Evolutionary conservation across 2,113 vertebrate species (phyloP), one percentile per base, ranked within the genome.

Genomic region (Sceloporus undulatus): DNA sequence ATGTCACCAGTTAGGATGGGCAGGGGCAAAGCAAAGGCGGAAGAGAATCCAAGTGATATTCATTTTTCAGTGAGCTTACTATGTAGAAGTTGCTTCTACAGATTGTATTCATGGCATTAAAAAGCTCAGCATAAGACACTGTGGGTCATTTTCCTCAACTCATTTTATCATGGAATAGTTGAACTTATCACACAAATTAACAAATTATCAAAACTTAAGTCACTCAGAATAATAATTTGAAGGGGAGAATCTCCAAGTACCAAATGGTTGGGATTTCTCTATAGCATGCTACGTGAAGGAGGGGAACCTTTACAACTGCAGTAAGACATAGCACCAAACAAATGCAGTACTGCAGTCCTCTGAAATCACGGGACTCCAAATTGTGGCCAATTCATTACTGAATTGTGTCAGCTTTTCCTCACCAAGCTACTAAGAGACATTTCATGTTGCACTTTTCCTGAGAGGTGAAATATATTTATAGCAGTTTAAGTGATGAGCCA

Each of bases 211-310:
- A 78, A 52, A 4, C 42, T 13, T 5, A 27, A 11, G 16, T 5
- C 6, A 5, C 2, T 4, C 9, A 48, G 29, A 48, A 25, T 4
- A 38, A 21, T 34, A 18, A 9, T 92, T 92, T 25, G 23, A 93
- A 87, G 85, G 91, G 52, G 82, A 91, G 88, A 89, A 88, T n/a
- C 92, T 29, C 9, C 92, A 91, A 94, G 73, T 79, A 86, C 62
- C 27, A 9, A 42, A 82, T 88, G 91, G 91, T 92, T 93, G 90
- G 92, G 85, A 90, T 62, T 62, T 83, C 83, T 66, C 86, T 54
- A 78, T 52, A 42, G 81, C 75, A 92, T 68, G 52, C 89, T 79
- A 54, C 87, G 56, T 85, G 65, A 88, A 94, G 23, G 23, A 77
- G 80, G 38, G 89, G 27, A 89, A 40, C 82, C 89, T 74, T 75